Percentiles rank a stretch among this genome's conserved stretches.
phyloP scores from a whole-genome alignment of 2,113 vertebrate species.

The Paramormyrops kingsleyae region DNA sequence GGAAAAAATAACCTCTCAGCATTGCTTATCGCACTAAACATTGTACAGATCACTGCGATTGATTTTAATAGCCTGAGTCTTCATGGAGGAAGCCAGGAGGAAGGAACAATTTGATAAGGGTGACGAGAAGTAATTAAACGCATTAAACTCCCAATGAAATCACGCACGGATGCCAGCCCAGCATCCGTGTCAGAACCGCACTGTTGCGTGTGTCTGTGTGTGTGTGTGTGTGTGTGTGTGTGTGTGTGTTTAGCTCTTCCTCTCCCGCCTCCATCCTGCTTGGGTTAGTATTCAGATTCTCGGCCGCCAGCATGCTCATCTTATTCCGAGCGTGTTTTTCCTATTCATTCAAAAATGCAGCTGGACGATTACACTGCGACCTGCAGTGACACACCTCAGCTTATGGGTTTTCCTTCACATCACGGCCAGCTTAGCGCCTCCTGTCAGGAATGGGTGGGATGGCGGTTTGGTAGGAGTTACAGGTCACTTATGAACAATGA shows the following conservation, averaged over 20 bases:
- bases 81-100: neutral
- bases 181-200: neutral
- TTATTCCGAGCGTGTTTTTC: neutral
- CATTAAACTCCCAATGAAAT: conserved; percentile 13
- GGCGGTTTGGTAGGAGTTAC: neutral
- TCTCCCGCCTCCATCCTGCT: neutral
- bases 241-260: neutral
- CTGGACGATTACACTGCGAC: neutral
- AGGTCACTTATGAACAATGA: neutral
- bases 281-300: neutral
- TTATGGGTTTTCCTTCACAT: neutral
- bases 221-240: neutral
- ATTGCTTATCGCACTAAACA: conserved; percentile 14
- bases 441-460: neutral
- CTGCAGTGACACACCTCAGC: neutral
- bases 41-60: conserved; percentile 16
- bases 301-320: too few relatives aligned
- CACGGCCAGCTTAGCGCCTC: neutral
- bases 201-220: neutral
- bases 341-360: neutral
- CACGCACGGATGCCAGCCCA: neutral
- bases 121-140: conserved; percentile 18
- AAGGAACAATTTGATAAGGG: conserved; percentile 5
- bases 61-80: conserved; percentile 13
- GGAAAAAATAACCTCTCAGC: neutral